Evolutionary conservation across 2,888 invertebrate species (phyloP), one percentile per base, ranked within the genome.

Genomic region (Desoria tigrina): DNA sequence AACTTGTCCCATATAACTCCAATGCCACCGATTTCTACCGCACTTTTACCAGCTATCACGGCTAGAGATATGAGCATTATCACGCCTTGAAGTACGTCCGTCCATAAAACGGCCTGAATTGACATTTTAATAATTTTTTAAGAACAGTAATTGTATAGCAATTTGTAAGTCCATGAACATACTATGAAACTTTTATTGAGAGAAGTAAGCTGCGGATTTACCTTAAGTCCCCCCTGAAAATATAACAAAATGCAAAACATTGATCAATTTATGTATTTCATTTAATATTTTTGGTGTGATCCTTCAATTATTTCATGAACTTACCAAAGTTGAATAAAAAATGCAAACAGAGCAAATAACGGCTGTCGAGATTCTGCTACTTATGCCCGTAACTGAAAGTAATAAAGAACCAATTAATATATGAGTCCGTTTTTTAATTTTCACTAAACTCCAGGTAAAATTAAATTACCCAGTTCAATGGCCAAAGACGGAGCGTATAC

Each of bases 401-500:
- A n/a, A n/a, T n/a, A n/a, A n/a, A n/a, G n/a, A n/a, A n/a, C n/a
- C n/a, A 79, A 79, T 61, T 67, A 49, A 64, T 69, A 65, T 39
- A 11, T 39, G 16, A 39, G 39, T 16, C 9, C 16, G 16, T 9
- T 39, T 39, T 39, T 39, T 39, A 39, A 39, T 39, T 11, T 11
- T 11, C 9, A 39, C 39, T 11, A 11, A 39, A 11, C 39, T 11
- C 16, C 16, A 11, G 39, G 9, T 39, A 11, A 39, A 39, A 39
- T 39, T 39, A 39, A 39, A 16, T 77, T 83, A 88, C 88, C 88
- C 86, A 90, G 90, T 81, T 87, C 88, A 77, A 94, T 88, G 1
- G 93, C 92, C 77, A 93, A 81, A 2, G 92, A 90, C 59, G 93
- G 93, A 4, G 92, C 92, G 79, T 92, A 93, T 67, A 94, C 87